Percentiles rank a stretch among this genome's conserved stretches.
Conservation (phyloP, 2,113 vertebrate genomes). For the Cheirogaleus medius region DNA sequence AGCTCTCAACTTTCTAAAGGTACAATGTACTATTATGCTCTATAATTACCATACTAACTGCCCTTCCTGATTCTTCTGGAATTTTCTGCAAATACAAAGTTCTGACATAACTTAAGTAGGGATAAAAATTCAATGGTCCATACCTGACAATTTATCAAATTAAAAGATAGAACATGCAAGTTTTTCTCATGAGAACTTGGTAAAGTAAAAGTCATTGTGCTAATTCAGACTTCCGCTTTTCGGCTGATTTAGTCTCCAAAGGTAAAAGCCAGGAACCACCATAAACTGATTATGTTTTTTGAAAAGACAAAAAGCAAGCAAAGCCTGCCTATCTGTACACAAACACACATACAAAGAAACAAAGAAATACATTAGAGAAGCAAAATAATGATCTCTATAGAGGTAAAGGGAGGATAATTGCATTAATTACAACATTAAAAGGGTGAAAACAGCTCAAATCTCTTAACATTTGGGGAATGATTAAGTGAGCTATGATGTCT, state of each 20-base stretch:
- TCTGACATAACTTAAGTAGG: neutral
- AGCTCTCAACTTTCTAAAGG: neutral
- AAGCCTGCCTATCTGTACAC: neutral
- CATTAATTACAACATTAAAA: neutral
- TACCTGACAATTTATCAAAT: neutral
- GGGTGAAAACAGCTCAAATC: neutral
- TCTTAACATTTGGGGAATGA: neutral
- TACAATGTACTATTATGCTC: neutral
- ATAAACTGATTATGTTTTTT: neutral
- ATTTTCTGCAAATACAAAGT: neutral
- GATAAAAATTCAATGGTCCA: neutral
- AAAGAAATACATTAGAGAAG: neutral
- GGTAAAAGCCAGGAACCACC: neutral
- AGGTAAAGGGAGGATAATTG: neutral
- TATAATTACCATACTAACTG: neutral
- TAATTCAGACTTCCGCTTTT: neutral
- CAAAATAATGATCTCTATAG: neutral
- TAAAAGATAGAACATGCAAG: neutral
- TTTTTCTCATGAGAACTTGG: neutral
- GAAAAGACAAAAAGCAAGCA: neutral
- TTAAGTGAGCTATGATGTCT: neutral
- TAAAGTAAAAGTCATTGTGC: neutral
- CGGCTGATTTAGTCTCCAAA: neutral
- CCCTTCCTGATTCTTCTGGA: neutral
- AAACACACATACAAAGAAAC: neutral